These are phyloP conservation scores for Catagonus wagneri DNA, from an alignment of 2,113 vertebrate species.

Conservation along the genomic window DNA sequence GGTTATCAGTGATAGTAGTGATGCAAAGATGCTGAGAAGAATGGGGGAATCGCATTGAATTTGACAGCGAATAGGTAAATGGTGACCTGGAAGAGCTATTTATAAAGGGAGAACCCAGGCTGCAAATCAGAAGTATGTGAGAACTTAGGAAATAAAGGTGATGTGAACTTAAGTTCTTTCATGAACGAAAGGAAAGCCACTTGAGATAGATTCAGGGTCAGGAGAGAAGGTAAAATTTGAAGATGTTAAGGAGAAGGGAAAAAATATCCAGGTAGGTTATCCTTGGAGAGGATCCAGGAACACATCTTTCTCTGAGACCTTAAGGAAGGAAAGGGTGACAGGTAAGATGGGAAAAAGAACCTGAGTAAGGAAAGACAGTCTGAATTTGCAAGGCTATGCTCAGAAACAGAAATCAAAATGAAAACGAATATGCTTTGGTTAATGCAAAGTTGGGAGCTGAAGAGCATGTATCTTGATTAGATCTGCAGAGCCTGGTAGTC, in stretches of 20 bases:
- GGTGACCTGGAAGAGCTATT: not conserved
- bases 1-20: not conserved
- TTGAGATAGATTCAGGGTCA: not conserved
- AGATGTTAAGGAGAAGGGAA: not conserved
- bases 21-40: not conserved
- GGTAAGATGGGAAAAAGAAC: not conserved
- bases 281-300: not conserved
- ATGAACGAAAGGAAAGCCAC: not conserved
- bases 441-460: not conserved
- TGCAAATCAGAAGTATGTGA: not conserved
- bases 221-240: not conserved
- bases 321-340: not conserved
- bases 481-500: not conserved
- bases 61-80: not conserved
- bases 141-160: not conserved
- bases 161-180: not conserved
- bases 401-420: slow-evolving; percentile 1
- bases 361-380: not conserved
- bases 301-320: not conserved
- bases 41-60: not conserved
- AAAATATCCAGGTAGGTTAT: not conserved
- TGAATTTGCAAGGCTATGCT: slow-evolving; percentile 10
- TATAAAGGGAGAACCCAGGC: not conserved
- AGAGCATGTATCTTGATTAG: not conserved
- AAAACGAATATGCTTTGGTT: not conserved